Base-by-base conservation (phyloP, 2,888 invertebrate genomes). In the Hypomecis atomaria region DNA sequence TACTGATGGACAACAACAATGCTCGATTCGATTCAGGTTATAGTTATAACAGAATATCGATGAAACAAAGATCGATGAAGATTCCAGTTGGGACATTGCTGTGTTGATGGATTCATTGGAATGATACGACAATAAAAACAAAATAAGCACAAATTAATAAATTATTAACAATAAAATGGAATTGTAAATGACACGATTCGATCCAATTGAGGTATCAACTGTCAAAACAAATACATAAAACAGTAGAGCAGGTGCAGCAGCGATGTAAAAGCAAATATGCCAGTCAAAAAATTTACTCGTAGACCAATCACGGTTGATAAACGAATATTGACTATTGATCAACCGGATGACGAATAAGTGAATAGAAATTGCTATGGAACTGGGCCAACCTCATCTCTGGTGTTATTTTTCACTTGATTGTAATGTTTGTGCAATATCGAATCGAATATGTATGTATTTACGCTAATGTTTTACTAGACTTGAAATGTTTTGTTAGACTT, bases 261-360 rank as follows among this genome's bases (percentile, higher is more conserved):
- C 23, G 1, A 23, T 23, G 23, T 23, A 23, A 23, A 23, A 23
- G 23, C 23, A 23, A 23, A 23, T 23, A 23, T 23, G 23, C 3
- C 81, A 84, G 82, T 84, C 81, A 83, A 75, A 66, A 69, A 70
- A 79, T 73, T 85, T 90, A 90, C 90, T 89, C 84, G 83, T 77
- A 75, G 78, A 77, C 84, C 90, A 91, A 92, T 91, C 90, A 88
- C 87, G 70, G 84, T 81, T 87, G 87, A 90, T 89, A 85, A 89
- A 89, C 76, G 81, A 85, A 87, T 88, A 91, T 89, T 87, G 89
- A 80, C 82, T 75, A 75, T 79, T 85, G 84, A 87, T 82, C 75
- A 72, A 73, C 71, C 71, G 71, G 71, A 57, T 59, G 57, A 59
- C 23, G 59, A 44, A 49, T 61, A 59, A 71, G 59, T 65, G 65